phyloP scores from a whole-genome alignment of 2,113 vertebrate species.

The Octodon degus region DNA sequence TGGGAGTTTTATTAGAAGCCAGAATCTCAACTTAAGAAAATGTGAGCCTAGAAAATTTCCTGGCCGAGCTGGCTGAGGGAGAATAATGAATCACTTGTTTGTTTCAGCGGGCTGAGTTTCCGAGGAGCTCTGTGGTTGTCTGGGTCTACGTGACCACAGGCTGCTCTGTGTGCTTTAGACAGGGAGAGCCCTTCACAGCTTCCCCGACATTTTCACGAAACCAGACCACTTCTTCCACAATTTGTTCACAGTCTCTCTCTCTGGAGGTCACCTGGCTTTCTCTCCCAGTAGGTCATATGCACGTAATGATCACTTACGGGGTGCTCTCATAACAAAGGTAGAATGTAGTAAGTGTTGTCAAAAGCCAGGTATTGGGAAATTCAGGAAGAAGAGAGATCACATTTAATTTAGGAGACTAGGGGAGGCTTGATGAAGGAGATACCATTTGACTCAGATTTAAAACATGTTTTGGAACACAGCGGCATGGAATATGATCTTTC shows the following conservation, averaged over 20 bases:
- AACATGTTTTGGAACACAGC: neutral
- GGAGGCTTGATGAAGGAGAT: neutral
- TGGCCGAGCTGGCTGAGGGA: slow-evolving; percentile 21
- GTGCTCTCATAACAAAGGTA: neutral
- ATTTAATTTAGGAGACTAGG: neutral
- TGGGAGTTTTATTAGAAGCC: slow-evolving; percentile 28
- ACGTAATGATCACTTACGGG: neutral
- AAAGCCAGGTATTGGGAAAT: neutral
- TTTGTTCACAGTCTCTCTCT: neutral
- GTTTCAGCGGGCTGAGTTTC: slow-evolving; percentile 8
- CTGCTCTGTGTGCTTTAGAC: neutral
- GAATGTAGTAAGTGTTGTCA: neutral
- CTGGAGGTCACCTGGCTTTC: neutral
- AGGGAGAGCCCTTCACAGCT: neutral
- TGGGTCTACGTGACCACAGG: neutral
- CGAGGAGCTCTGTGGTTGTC: slow-evolving; percentile 23
- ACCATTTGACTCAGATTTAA: neutral
- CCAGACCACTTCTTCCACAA: neutral
- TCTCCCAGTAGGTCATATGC: neutral
- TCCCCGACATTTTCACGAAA: neutral
- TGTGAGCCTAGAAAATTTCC: slow-evolving; percentile 7
- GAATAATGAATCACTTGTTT: slow-evolving; percentile 55
- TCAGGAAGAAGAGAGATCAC: neutral
- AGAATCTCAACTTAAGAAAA: slow-evolving; percentile 25
- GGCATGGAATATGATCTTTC: neutral